phyloP scores from a whole-genome alignment of 2,797 vertebrate species.

The Pelobates cultripes region DNA sequence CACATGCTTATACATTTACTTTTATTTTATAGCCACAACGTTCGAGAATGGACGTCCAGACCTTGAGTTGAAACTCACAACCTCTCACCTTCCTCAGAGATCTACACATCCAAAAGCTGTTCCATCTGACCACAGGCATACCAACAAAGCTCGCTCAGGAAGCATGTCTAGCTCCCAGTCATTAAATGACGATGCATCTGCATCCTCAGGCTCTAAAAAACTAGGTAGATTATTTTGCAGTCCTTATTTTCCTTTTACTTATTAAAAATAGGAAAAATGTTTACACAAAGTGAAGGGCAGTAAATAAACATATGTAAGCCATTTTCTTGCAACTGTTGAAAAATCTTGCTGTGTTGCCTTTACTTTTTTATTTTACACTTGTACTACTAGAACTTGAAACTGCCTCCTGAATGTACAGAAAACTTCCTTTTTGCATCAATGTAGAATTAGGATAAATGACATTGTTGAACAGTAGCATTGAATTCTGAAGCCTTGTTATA shows the following conservation, averaged over 20 bases:
- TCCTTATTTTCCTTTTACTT: not conserved
- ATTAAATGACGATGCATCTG: conserved; percentile 60
- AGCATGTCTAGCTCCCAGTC: conserved; percentile 51
- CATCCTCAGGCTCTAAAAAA: conserved; percentile 69
- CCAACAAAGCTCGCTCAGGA: conserved; percentile 62
- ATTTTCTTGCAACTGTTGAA: too few species aligned
- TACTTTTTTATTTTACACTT: too few species aligned
- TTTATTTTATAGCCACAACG: conserved; percentile 62
- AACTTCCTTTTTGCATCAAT: too few species aligned
- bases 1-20: too few species aligned
- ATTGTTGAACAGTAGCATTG: too few species aligned
- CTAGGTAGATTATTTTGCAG: conserved; percentile 64
- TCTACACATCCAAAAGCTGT: conserved; percentile 53
- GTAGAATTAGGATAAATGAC: too few species aligned
- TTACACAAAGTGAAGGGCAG: too few species aligned
- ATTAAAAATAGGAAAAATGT: not conserved
- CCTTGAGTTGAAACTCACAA: conserved; percentile 63
- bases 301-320: too few species aligned
- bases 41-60: conserved; percentile 67
- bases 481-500: too few species aligned
- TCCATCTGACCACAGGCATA: conserved; percentile 60
- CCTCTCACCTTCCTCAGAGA: conserved; percentile 61
- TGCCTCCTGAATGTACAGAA: too few species aligned
- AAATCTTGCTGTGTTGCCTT: too few species aligned
- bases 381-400: too few species aligned